Conservation (phyloP, 37 sponge, comb jelly and placozoan species). For the Ianthella basta region DNA sequence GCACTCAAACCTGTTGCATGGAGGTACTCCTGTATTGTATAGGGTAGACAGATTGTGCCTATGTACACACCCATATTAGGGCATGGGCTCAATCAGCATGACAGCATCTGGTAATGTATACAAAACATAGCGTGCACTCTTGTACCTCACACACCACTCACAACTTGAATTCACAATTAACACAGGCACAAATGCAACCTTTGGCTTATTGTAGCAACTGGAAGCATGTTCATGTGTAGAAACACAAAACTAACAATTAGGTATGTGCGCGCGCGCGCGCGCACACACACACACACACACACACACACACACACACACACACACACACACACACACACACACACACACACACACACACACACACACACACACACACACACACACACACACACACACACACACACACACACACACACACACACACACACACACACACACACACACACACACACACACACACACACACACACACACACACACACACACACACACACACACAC, state of each 20-base stretch:
- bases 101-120: no score
- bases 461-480: neutral
- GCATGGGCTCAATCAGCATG: no score
- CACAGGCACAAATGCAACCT: neutral
- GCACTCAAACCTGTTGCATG: constrained; percentile 31
- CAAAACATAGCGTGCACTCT: no score
- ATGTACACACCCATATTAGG: no score
- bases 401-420: constrained; percentile 44
- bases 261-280: neutral
- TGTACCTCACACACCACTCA: no score
- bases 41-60: no score
- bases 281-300: constrained; percentile 31
- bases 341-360: constrained; percentile 37
- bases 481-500: no score
- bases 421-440: constrained; percentile 39
- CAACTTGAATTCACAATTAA: no score
- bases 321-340: constrained; percentile 40
- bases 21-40: constrained; percentile 51
- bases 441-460: constrained; percentile 40
- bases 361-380: constrained; percentile 36
- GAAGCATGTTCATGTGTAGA: neutral
- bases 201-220: neutral
- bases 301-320: constrained; percentile 41
- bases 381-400: constrained; percentile 37
- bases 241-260: neutral